Evolutionary conservation across 1,140 invertebrate genomes (phyloP), one percentile per base, ranked within the genome.

Genomic region (Stegodyphus dumicola): DNA sequence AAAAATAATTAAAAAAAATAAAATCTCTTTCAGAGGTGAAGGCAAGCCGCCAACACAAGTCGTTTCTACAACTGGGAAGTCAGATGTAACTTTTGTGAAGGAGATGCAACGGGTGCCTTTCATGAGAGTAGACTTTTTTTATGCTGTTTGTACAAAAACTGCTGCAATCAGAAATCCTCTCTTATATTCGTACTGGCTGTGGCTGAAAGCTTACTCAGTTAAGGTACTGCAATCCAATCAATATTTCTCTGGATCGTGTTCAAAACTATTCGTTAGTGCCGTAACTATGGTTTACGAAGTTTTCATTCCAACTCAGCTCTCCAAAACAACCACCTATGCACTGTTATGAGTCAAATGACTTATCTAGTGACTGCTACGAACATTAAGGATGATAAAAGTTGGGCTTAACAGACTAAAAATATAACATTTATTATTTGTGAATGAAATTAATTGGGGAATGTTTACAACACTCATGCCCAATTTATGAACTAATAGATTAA

Each of bases 21-120:
- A 60, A 56, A 79, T 54, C 15, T 70, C 66, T 60, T 49, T 73
- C 54, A 49, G 71, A 75, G 51, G 60, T 56, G 17, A 17, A 33
- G 80, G 80, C 80, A 83, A 75, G 49, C 49, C 56, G 80, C 80
- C 80, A 83, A 66, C 69, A 52, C 66, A 64, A 80, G 77, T 78
- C 54, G 67, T 80, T 56, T 71, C 53, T 67, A 18, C 65, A 67
- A 51, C 53, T 70, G 5, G 33, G 48, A 56, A 53, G 51, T 65
- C 18, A 48, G 66, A 48, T 52, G 33, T 65, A 51, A 15, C 70
- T 79, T 79, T 70, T 54, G 77, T 54, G 66, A 56, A 79, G 48
- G 65, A 70, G 65, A 79, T 79, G 77, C 77, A 69, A 79, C 49
- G 49, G 49, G 13, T 67, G 10, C 52, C 15, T 13, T 11, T 6